Evolutionary conservation across 1,140 invertebrate species (phyloP).

Genomic region (Euura lappo): DNA sequence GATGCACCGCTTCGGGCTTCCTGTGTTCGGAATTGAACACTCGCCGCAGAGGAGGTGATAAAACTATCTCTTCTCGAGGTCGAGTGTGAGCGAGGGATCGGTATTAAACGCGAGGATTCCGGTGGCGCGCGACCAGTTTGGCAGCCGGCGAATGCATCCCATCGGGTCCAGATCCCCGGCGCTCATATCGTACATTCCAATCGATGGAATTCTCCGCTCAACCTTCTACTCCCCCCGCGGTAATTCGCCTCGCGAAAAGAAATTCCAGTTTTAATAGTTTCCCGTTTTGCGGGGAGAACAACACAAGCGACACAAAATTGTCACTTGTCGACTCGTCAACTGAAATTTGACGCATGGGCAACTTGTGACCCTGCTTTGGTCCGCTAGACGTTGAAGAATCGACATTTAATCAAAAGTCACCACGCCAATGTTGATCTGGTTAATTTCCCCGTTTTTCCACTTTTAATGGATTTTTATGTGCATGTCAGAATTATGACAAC

Average conservation of each 20-base stretch:
- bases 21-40: constrained; percentile 33
- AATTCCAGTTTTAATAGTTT: too few species aligned
- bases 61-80: constrained; percentile 26
- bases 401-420: too few species aligned
- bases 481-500: too few species aligned
- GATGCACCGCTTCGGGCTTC: too few species aligned
- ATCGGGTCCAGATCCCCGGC: background rate
- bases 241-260: background rate
- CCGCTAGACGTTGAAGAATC: too few species aligned
- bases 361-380: too few species aligned
- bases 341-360: too few species aligned
- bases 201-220: constrained; percentile 28
- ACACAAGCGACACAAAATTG: background rate
- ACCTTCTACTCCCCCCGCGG: background rate
- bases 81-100: constrained; percentile 36
- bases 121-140: constrained; percentile 41
- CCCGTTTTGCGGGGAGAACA: constrained; percentile 16
- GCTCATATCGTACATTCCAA: constrained; percentile 41
- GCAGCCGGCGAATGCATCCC: constrained; percentile 9
- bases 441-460: too few species aligned
- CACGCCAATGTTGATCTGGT: too few species aligned
- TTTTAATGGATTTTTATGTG: too few species aligned
- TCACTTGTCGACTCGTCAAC: background rate
- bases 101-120: constrained; percentile 20
- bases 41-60: constrained; percentile 27